Conservation (phyloP, 1,140 invertebrate species). For the Thaumetopoea pityocampa region DNA sequence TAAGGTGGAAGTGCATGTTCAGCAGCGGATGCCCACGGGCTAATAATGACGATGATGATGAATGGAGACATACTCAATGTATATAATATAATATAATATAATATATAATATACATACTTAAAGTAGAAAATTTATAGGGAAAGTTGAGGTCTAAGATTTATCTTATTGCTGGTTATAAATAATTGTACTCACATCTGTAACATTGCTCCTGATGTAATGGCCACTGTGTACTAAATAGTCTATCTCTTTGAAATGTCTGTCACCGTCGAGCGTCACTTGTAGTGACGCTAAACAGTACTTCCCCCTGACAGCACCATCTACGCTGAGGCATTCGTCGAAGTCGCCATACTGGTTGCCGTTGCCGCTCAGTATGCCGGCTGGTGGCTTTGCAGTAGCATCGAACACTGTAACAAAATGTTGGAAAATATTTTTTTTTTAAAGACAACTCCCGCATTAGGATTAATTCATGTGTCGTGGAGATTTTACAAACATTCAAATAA, state of each 20-base stretch:
- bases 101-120: too few relatives aligned
- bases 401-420: conserved; percentile 76
- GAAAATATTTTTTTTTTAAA: conserved; percentile 8
- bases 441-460: too few relatives aligned
- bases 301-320: conserved; percentile 66
- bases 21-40: too few relatives aligned
- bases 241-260: conserved; percentile 57
- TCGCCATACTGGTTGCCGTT: conserved; percentile 81
- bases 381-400: conserved; percentile 78
- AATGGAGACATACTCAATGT: too few relatives aligned
- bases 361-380: conserved; percentile 78
- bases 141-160: too few relatives aligned
- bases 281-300: conserved; percentile 79
- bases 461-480: too few relatives aligned
- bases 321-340: conserved; percentile 78
- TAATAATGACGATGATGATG: too few relatives aligned
- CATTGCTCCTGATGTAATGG: conserved; percentile 77
- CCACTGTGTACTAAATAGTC: conserved; percentile 78
- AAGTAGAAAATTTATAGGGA: too few relatives aligned
- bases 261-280: conserved; percentile 65
- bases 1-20: too few relatives aligned
- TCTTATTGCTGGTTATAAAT: too few relatives aligned
- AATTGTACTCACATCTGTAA: conserved; percentile 77
- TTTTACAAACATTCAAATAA: too few relatives aligned
- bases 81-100: too few relatives aligned